Base-by-base conservation (phyloP, 2,888 invertebrate genomes). In the Drosophila austrosaltans region DNA sequence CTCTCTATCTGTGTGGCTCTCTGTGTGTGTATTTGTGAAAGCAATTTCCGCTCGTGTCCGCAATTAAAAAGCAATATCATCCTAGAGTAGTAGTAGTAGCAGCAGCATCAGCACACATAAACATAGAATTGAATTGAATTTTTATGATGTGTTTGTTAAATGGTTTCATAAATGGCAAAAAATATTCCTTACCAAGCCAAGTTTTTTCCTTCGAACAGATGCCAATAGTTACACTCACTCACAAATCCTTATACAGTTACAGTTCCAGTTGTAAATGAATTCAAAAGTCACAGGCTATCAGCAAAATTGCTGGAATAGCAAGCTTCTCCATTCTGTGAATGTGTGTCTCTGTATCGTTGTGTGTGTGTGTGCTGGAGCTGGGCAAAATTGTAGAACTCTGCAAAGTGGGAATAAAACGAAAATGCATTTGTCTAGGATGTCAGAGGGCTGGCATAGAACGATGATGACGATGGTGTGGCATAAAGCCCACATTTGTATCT, bases 61-160 rank as follows among this genome's bases (percentile, higher is more conserved):
- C 90, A 90, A 91, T 90, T 90, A 91, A 90, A 88, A 87, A 89
- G 88, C 88, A 87, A 89, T 89, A 88, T 79, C 81, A 82, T 76
- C 66, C 77, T 56, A 48, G 48, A 40, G 40, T 8, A 48, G 48
- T 63, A 75, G 75, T 64, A 77, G 71, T 30, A 30, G 30, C 16
- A 16, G 16, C 16, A 16, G 16, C 16, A 16, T 16, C 16, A 16
- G 16, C 16, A 16, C 1, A 77, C 80, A 74, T 76, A 78, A 85
- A 80, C 78, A 77, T 78, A 81, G 81, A 80, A 79, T 81, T 79
- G 77, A 79, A 87, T 88, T 82, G 78, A 79, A 89, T 83, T 87
- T 85, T 89, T 89, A 90, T 87, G 84, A 82, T 82, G 87, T 89
- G 89, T 80, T 82, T 87, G 79, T 80, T 82, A 80, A 90, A 83